Evolutionary conservation across 2,888 invertebrate species (phyloP).

Genomic region (Caenorhabditis imperialis): DNA sequence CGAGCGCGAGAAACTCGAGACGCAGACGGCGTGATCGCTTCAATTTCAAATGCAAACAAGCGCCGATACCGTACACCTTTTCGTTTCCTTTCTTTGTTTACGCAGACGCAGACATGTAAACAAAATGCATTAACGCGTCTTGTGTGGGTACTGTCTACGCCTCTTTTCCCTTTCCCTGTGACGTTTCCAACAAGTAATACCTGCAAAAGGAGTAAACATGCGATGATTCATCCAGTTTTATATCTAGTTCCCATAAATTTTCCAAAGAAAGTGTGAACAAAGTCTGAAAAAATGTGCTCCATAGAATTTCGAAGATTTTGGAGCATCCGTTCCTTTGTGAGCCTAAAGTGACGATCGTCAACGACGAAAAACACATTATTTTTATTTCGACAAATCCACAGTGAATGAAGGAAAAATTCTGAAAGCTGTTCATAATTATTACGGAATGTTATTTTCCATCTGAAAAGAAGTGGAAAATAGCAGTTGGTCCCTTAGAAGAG

Average conservation of each 20-base stretch:
- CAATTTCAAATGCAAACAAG: slow-evolving; percentile 53
- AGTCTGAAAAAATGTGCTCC: too few species aligned
- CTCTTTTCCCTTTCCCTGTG: background rate
- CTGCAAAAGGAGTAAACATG: background rate
- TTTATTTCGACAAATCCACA: too few species aligned
- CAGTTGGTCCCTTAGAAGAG: slow-evolving; percentile 15
- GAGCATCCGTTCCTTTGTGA: too few species aligned
- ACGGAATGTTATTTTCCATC: too few species aligned
- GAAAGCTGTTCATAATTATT: too few species aligned
- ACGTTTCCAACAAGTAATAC: background rate
- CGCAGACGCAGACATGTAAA: slow-evolving; percentile 30
- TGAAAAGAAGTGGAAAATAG: background rate
- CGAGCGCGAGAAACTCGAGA: slow-evolving; percentile 17
- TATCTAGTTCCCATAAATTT: too few species aligned
- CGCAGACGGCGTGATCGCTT: slow-evolving; percentile 14
- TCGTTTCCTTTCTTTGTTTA: slow-evolving; percentile 29
- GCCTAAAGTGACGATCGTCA: too few species aligned
- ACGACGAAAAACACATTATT: too few species aligned
- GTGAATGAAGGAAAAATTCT: too few species aligned
- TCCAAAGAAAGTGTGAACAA: too few species aligned
- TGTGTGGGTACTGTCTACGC: too few species aligned
- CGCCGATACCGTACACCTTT: slow-evolving; percentile 22
- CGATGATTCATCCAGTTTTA: slow-evolving; percentile 9
- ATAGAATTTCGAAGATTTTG: too few species aligned
- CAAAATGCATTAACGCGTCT: slow-evolving; percentile 17